Conservation (phyloP, 2,113 vertebrate genomes). For the Coptodon rendalli region DNA sequence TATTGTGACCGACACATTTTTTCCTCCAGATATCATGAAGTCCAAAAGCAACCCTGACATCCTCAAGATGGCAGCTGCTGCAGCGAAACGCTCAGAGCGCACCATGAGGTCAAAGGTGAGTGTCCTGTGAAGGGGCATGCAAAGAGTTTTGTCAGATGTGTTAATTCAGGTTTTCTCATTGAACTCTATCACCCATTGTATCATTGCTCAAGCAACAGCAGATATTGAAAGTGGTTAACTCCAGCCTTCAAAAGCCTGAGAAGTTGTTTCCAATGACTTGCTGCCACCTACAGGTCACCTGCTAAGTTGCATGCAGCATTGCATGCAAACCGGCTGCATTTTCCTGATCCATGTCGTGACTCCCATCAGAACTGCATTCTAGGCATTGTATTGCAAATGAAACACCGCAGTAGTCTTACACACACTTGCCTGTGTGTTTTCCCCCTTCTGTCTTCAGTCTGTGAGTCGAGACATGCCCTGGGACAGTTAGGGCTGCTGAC, state of each 20-base stretch:
- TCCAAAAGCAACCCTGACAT: slow-evolving; percentile 82
- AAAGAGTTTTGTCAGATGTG: neutral
- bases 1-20: neutral
- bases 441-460: slow-evolving; percentile 74
- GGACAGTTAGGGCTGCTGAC: slow-evolving; percentile 73
- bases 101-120: slow-evolving; percentile 78
- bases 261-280: neutral
- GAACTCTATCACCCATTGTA: neutral
- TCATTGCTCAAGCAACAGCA: neutral
- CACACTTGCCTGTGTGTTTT: slow-evolving; percentile 53
- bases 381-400: slow-evolving; percentile 15
- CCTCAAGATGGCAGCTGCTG: slow-evolving; percentile 78
- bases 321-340: neutral
- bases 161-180: neutral
- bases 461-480: slow-evolving; percentile 75
- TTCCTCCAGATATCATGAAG: slow-evolving; percentile 76
- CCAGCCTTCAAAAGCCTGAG: neutral
- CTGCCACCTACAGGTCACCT: slow-evolving; percentile 53
- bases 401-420: slow-evolving; percentile 48
- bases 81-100: slow-evolving; percentile 77
- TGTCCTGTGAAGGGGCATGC: neutral
- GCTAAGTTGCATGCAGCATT: neutral
- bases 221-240: fast-evolving
- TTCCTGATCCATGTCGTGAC: neutral
- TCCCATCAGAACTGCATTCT: neutral